Evolutionary conservation across 2,888 invertebrate genomes (phyloP).

Genomic region (Leptura quadrifasciata): DNA sequence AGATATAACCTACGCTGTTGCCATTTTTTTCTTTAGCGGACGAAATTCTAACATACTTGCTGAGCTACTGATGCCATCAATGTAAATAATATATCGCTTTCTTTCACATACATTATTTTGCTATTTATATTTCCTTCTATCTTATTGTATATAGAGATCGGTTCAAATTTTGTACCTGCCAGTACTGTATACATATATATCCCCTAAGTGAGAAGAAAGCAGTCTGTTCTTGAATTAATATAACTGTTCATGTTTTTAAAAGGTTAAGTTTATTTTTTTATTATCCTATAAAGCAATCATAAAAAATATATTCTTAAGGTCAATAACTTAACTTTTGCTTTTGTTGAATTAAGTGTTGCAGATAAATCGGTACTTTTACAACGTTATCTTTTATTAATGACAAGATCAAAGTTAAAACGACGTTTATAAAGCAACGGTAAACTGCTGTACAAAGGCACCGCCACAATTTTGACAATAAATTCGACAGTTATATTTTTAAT

Average conservation of each 20-base stretch:
- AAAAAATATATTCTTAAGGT: constrained; percentile 1
- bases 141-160: no score
- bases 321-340: constrained; percentile 2
- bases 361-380: constrained; percentile 8
- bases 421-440: constrained; percentile 19
- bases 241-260: constrained; percentile 2
- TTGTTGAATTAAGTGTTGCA: neutral
- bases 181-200: no score
- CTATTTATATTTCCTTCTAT: no score
- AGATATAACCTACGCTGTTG: no score
- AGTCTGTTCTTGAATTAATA: neutral
- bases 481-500: constrained; percentile 8
- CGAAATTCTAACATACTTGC: no score
- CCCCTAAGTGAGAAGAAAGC: neutral
- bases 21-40: no score
- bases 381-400: constrained; percentile 14
- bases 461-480: constrained; percentile 3
- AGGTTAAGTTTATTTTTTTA: neutral
- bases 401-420: constrained; percentile 5
- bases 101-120: no score
- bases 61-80: no score
- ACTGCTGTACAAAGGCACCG: constrained; percentile 8
- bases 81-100: no score
- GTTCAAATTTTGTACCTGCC: no score
- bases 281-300: neutral